phyloP scores from a whole-genome alignment of 1,140 invertebrate species.

The Eurytemora carolleeae region DNA sequence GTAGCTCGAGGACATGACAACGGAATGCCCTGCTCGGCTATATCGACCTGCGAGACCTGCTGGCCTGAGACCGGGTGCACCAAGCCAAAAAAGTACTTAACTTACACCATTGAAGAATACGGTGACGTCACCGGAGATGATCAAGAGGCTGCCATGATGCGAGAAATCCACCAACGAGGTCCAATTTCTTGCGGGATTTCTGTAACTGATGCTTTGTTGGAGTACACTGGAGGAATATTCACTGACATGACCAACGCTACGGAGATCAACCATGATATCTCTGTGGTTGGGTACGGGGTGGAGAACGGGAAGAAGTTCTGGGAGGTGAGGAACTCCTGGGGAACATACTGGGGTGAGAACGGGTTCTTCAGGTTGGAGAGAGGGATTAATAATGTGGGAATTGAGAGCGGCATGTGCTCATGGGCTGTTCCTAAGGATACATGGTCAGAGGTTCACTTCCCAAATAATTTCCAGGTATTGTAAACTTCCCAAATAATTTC shows the following conservation, averaged over 20 bases:
- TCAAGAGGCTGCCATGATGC: constrained; percentile 11
- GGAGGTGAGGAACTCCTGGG: constrained; percentile 35
- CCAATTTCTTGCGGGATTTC: constrained; percentile 9
- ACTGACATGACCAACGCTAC: constrained; percentile 4
- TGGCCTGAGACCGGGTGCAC: constrained; percentile 5
- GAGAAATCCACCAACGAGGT: constrained; percentile 12
- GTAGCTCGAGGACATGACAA: constrained; percentile 8
- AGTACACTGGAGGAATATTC: constrained; percentile 12
- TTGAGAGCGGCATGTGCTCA: constrained; percentile 8
- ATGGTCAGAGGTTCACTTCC: background rate
- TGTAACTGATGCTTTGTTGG: constrained; percentile 10
- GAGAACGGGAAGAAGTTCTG: constrained; percentile 25
- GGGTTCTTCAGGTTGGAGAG: constrained; percentile 8
- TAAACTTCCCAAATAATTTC: background rate
- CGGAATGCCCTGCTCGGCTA: constrained; percentile 2
- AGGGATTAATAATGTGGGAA: constrained; percentile 12
- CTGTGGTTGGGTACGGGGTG: constrained; percentile 32
- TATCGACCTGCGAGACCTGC: constrained; percentile 5
- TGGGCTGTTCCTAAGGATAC: constrained; percentile 8
- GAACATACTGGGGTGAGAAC: constrained; percentile 26
- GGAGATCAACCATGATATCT: constrained; percentile 31
- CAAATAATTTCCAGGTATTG: background rate
- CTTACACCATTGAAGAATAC: constrained; percentile 11
- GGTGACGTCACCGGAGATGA: constrained; percentile 2
- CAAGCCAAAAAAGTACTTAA: constrained; percentile 1